A percentile compares a stretch with the other conserved stretches of the same genome.
These are phyloP conservation scores for Phrynocephalus versicolor DNA, from an alignment of 2,113 vertebrate species.

Conservation along the genomic window DNA sequence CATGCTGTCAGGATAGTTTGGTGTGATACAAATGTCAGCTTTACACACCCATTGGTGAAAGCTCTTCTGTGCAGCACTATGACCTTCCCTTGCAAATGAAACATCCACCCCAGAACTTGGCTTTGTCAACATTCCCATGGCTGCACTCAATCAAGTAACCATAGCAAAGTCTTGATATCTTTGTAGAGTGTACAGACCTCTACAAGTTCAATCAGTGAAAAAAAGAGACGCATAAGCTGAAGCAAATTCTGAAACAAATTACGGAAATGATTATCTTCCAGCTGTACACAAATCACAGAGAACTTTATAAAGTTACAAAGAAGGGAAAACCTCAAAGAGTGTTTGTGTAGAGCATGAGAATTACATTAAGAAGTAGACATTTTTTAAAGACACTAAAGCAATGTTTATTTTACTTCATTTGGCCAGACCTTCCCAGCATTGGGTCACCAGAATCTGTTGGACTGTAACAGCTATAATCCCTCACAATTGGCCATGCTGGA, in stretches of 20 bases:
- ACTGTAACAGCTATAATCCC: background rate
- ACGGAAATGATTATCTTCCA: background rate
- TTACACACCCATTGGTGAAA: background rate
- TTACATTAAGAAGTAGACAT: background rate
- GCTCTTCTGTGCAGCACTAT: background rate
- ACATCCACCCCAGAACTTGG: background rate
- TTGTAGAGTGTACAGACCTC: background rate
- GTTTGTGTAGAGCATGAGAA: background rate
- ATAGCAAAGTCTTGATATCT: conserved; percentile 27
- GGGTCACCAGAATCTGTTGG: background rate
- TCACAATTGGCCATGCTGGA: background rate
- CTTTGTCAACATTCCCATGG: background rate
- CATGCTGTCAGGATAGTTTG: background rate
- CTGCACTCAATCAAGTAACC: conserved; percentile 27
- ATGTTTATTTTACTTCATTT: background rate
- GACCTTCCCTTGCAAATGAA: conserved; percentile 11
- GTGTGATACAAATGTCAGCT: background rate
- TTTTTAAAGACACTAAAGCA: background rate
- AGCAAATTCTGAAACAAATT: background rate
- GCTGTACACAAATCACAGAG: background rate
- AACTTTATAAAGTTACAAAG: background rate
- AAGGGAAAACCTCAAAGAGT: background rate
- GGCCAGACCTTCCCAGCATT: background rate
- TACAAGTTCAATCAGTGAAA: conserved; percentile 9
- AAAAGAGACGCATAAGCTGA: background rate